Base-by-base conservation (phyloP, 2,888 invertebrate genomes). In the Epistrophe eligans region DNA sequence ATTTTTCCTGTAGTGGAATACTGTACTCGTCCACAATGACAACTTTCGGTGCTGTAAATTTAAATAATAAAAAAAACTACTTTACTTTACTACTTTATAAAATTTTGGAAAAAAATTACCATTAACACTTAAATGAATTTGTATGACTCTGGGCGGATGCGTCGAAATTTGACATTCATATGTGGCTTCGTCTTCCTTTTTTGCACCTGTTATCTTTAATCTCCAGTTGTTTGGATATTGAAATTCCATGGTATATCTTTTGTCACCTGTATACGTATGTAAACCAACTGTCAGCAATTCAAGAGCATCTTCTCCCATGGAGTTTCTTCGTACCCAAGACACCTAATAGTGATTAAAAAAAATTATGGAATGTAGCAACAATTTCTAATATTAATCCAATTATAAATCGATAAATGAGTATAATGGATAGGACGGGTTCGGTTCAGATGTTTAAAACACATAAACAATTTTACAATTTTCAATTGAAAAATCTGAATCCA, bases 261-360 rank as follows among this genome's bases (percentile, higher is more conserved):
- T 92, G 91, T 96, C 96, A 43, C 95, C 95, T 28, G 95, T 95
- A 89, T 96, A 96, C 13, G 95, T 95, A 79, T 95, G 95, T 89
- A 94, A 93, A 52, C 95, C 95, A 62, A 96, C 94, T 2, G 96
- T 96, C 13, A 96, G 93, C 71, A 96, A 91, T 90, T 95, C 95
- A 89, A 96, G 93, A 88, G 94, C 95, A 90, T 95, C 94, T 84
- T 95, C 94, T 85, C 95, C 95, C 73, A 90, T 91, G 24, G 94
- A 94, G 80, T 95, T 95, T 89, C 94, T 93, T 43, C 95, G 93
- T 77, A 96, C 94, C 96, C 96, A 96, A 32, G 96, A 95, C 80
- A 96, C 96, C 96, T 96, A 28, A 13, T 15, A 24, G 8, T 60
- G 92, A 13, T 52, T 2, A 4, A 62, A 67, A 6, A 62, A 67